Percentiles rank a stretch among this genome's conserved stretches.
Conservation (phyloP, 37 sponge, comb jelly and placozoan species). For the Haliclona indistincta region DNA sequence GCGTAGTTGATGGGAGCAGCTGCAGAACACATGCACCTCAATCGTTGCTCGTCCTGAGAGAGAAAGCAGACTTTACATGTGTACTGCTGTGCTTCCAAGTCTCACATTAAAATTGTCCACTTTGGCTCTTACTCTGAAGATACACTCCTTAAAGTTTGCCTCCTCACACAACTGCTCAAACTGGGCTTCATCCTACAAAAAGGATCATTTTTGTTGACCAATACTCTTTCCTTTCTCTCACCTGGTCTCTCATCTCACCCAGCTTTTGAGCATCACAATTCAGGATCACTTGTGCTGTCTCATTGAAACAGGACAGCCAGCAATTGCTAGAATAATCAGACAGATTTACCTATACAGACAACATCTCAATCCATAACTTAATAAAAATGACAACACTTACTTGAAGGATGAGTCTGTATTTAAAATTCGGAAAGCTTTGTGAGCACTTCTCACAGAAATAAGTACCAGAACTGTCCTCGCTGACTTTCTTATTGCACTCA, state of each 20-base stretch:
- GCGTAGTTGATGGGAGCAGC: conserved; percentile 56
- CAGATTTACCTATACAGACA: conserved; percentile 42
- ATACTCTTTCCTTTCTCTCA: conserved; percentile 1
- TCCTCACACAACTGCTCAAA: conserved; percentile 69
- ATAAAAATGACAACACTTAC: conserved; percentile 25
- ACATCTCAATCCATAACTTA: background rate
- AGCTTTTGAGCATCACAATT: conserved; percentile 57
- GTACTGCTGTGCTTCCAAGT: background rate
- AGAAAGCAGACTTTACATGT: conserved; percentile 6
- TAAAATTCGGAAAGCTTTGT: conserved; percentile 77
- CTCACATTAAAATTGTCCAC: conserved; percentile 87
- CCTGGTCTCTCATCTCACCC: conserved; percentile 75
- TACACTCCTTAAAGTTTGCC: conserved; percentile 71
- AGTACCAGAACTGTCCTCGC: conserved; percentile 38
- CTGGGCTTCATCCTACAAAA: conserved; percentile 37
- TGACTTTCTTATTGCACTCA: conserved; percentile 93
- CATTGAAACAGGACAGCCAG: conserved; percentile 89
- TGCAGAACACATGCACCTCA: conserved; percentile 61
- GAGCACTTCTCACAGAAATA: conserved; percentile 92
- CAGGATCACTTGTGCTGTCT: conserved; percentile 65
- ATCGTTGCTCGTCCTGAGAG: conserved; percentile 75
- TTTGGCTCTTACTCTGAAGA: conserved; percentile 78
- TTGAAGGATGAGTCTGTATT: conserved; percentile 76
- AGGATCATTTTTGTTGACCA: background rate
- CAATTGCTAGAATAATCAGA: conserved; percentile 68